Evolutionary conservation across 2,797 vertebrate genomes (phyloP), one percentile per base, ranked within the genome.

Genomic region (Helostoma temminkii): DNA sequence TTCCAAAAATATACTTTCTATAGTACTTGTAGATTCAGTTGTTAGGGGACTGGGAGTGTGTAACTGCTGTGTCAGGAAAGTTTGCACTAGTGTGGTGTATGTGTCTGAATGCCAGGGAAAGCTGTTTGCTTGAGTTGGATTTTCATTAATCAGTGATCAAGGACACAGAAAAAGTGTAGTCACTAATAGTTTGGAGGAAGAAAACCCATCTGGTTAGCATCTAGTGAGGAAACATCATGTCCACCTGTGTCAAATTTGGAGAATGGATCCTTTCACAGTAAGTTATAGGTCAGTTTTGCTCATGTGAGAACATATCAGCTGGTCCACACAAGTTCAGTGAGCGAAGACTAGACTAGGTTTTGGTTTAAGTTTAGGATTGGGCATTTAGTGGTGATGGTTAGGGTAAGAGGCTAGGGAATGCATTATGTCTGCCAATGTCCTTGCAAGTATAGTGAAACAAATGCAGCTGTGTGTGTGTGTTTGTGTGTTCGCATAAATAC

Each of bases 181-280:
- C 32, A 34, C 53, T 9, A 14, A 67, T 39, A 39, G 34, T 58
- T 49, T 16, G 14, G 9, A 54, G 50, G 34, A 41, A 9, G 21
- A 42, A 28, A 67, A 58, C 72, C 52, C 25, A 65, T 69, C 45
- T 32, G 49, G 48, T 48, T 73, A 68, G 81, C 45, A 21, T 72
- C 64, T 10, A 63, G 15, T 9, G 6, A 28, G 0, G n/a, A 73
- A 50, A 19, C 4, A 19, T 59, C 43, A 16, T 41, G 34, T 61
- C 25, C 30, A 39, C 45, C 42, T 66, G 11, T 24, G 2, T 34
- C 24, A 58, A 72, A 81, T 55, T 14, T 22, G 9, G 15, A 42
- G 37, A 14, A 9, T 61, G 49, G 19, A 47, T 1, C 21, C 54
- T 56, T 32, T 45, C 19, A 52, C 53, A 48, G 32, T 64, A 32